Percentiles rank a stretch among this genome's conserved stretches.
These are phyloP conservation scores for Strigamia crassipes DNA, from an alignment of 2,888 invertebrate genomes.

Conservation along the genomic window DNA sequence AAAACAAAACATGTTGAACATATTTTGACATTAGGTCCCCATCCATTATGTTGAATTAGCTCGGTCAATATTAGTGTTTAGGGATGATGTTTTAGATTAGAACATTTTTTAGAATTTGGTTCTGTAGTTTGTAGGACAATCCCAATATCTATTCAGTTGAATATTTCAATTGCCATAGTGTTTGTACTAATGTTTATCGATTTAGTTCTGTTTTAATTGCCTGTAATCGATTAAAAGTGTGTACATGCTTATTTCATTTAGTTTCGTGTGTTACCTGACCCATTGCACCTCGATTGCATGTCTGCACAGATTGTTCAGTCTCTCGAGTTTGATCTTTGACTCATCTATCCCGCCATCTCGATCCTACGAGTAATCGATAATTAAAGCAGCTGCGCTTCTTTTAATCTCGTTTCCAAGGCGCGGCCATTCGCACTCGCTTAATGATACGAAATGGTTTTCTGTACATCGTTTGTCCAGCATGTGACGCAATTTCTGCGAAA, in stretches of 20 bases:
- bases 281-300: background rate
- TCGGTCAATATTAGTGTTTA: too few relatives aligned
- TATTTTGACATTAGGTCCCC: too few relatives aligned
- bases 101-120: too few relatives aligned
- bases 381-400: constrained; percentile 26
- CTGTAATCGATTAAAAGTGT: background rate
- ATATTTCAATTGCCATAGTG: too few relatives aligned
- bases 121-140: too few relatives aligned
- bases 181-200: background rate
- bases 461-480: background rate
- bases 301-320: background rate
- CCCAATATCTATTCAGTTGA: too few relatives aligned
- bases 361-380: background rate
- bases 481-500: constrained; percentile 17
- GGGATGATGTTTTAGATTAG: too few relatives aligned
- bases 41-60: too few relatives aligned
- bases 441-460: constrained; percentile 17
- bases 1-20: too few relatives aligned
- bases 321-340: background rate
- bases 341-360: background rate
- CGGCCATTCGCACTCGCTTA: constrained; percentile 13
- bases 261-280: background rate
- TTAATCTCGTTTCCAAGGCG: constrained; percentile 1
- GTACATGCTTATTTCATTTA: background rate
- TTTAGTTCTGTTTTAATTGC: background rate